These are phyloP conservation scores for Lepus townsendii DNA, from an alignment of 2,797 vertebrate species.

Conservation along the genomic window DNA sequence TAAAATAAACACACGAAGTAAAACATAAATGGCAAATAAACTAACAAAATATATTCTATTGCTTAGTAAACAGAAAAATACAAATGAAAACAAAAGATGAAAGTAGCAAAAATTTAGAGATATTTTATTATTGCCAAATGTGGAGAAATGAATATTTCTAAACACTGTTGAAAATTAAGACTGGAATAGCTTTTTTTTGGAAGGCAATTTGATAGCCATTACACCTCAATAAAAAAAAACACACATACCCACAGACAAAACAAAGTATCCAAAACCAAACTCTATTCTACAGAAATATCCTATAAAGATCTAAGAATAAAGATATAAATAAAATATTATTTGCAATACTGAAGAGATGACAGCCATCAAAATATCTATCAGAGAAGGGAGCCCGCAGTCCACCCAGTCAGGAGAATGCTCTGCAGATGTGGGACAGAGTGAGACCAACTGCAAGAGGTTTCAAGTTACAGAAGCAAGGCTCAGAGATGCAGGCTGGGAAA, in stretches of 20 bases:
- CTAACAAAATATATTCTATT: not conserved
- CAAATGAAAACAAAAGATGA: slow-evolving; percentile 27
- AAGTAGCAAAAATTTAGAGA: not conserved
- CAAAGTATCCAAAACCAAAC: not conserved
- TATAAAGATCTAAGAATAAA: not conserved
- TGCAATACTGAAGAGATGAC: slow-evolving; percentile 21
- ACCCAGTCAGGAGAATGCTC: not conserved
- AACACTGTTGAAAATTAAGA: not conserved
- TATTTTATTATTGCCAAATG: not conserved
- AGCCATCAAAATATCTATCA: not conserved
- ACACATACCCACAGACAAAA: not conserved
- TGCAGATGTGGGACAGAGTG: slow-evolving; percentile 4
- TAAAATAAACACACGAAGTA: not conserved
- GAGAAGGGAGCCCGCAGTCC: not conserved
- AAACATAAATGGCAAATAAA: slow-evolving; percentile 31
- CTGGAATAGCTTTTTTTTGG: not conserved
- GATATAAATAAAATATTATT: slow-evolving; percentile 18
- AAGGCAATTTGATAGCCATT: not conserved
- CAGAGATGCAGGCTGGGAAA: not conserved
- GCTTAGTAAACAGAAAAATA: not conserved
- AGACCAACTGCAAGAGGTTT: not conserved
- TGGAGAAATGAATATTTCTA: not conserved
- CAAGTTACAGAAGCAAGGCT: slow-evolving; percentile 33
- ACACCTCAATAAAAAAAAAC: not conserved
- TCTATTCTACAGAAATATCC: not conserved